A percentile compares a stretch with the other conserved stretches of the same genome.
Evolutionary conservation across 2,888 invertebrate species (phyloP).

Genomic region (Clostera curtula): DNA sequence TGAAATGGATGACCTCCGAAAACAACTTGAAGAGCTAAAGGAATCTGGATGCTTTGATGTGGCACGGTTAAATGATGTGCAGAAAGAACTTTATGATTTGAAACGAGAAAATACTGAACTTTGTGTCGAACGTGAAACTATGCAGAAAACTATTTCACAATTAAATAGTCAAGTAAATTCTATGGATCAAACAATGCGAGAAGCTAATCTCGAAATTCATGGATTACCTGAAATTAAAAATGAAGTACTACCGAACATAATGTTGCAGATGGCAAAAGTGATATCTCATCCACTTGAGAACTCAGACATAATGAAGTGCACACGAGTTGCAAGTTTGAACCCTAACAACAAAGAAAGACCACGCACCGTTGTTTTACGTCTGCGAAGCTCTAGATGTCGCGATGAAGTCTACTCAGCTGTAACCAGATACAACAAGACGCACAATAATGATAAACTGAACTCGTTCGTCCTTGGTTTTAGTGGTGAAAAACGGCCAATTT

Average conservation of each 20-base stretch:
- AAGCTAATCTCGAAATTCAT: conserved; percentile 3
- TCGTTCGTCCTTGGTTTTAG: conserved; percentile 1
- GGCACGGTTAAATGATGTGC: conserved; percentile 1
- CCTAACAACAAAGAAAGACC: conserved; percentile 1
- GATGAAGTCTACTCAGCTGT: conserved; percentile 3
- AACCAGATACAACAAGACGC: conserved; percentile 3
- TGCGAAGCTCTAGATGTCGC: conserved; percentile 4
- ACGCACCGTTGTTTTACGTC: conserved; percentile 1
- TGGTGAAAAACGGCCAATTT: conserved; percentile 1
- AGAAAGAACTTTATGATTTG: neutral
- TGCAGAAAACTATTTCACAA: neutral
- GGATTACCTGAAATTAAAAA: conserved; percentile 3
- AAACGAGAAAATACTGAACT: conserved; percentile 1
- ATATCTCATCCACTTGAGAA: neutral
- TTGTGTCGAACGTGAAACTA: neutral
- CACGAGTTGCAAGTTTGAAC: neutral
- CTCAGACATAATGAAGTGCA: conserved; percentile 2
- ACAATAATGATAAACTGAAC: conserved; percentile 1
- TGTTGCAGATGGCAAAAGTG: conserved; percentile 1
- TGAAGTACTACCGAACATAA: neutral
- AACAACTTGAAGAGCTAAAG: conserved; percentile 2
- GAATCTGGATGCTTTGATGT: conserved; percentile 2
- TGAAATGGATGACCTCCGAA: conserved; percentile 2
- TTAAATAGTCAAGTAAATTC: neutral
- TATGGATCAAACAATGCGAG: conserved; percentile 2